Conservation (phyloP, 2,797 vertebrate species). For the Epinephelus awoara region DNA sequence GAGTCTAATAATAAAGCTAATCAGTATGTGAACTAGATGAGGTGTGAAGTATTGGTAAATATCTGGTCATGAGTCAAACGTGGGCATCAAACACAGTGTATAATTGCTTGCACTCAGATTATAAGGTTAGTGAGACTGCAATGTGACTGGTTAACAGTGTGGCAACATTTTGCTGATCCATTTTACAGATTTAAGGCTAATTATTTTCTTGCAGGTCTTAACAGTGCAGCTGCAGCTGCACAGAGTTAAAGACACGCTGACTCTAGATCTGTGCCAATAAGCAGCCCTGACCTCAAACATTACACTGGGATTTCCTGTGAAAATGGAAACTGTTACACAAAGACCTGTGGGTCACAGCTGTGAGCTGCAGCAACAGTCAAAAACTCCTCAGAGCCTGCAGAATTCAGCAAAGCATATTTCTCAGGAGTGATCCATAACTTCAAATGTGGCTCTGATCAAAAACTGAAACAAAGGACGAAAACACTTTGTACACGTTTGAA, state of each 20-base stretch:
- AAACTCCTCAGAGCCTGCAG: conserved; percentile 12
- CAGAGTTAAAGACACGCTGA: conserved; percentile 18
- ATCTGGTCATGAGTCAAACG: conserved; percentile 1
- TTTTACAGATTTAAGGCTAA: background rate
- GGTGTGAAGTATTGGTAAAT: background rate
- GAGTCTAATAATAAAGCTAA: background rate
- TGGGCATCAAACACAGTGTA: background rate
- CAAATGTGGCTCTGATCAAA: conserved; percentile 15
- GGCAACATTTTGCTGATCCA: background rate
- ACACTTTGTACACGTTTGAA: no score
- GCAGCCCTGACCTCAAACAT: conserved; percentile 41
- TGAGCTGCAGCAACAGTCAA: conserved; percentile 31
- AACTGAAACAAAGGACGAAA: background rate
- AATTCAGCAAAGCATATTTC: conserved; percentile 22
- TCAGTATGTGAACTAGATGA: background rate
- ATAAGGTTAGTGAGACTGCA: no score
- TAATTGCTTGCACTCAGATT: background rate
- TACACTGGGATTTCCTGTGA: conserved; percentile 32
- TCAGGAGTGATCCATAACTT: background rate
- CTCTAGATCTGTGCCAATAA: conserved; percentile 36
- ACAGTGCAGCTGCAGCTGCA: background rate
- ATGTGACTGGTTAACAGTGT: background rate
- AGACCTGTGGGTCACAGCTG: conserved; percentile 50
- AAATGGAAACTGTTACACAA: conserved; percentile 37
- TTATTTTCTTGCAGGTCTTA: background rate